phyloP scores from a whole-genome alignment of 2,113 vertebrate species.

The Probosciger aterrimus region DNA sequence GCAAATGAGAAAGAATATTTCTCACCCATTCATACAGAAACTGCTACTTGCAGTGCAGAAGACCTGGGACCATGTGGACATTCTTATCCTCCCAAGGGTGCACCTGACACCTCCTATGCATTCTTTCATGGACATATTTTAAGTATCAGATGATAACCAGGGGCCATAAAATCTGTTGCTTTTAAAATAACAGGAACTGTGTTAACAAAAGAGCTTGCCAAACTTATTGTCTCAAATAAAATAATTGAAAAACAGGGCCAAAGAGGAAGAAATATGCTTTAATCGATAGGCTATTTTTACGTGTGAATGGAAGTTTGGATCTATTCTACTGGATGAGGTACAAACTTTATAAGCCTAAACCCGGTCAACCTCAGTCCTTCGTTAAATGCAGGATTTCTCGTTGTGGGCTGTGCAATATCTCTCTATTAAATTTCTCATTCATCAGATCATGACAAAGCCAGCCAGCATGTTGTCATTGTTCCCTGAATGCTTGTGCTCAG shows the following conservation, averaged over 20 bases:
- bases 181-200: slow-evolving; percentile 62
- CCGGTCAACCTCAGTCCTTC: slow-evolving; percentile 55
- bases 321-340: slow-evolving; percentile 34
- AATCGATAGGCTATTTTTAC: slow-evolving; percentile 74
- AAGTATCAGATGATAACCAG: slow-evolving; percentile 14
- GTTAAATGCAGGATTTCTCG: slow-evolving; percentile 33
- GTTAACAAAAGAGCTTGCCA: slow-evolving; percentile 51
- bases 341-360: slow-evolving; percentile 22
- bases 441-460: not conserved
- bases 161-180: not conserved
- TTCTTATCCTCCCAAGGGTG: not conserved
- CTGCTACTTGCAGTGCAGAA: not conserved
- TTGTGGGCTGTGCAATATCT: slow-evolving; percentile 44
- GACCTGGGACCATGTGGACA: not conserved
- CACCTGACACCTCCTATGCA: slow-evolving; percentile 25
- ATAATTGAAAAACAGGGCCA: slow-evolving; percentile 49
- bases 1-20: not conserved
- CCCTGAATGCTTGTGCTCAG: not conserved
- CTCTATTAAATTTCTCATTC: slow-evolving; percentile 10
- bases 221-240: slow-evolving; percentile 58
- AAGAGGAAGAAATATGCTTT: slow-evolving; percentile 69
- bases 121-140: slow-evolving; percentile 31
- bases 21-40: slow-evolving; percentile 15
- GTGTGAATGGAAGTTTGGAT: slow-evolving; percentile 65
- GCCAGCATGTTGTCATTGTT: not conserved